phyloP scores from a whole-genome alignment of 2,888 invertebrate genomes.

The Beris morrisii region DNA sequence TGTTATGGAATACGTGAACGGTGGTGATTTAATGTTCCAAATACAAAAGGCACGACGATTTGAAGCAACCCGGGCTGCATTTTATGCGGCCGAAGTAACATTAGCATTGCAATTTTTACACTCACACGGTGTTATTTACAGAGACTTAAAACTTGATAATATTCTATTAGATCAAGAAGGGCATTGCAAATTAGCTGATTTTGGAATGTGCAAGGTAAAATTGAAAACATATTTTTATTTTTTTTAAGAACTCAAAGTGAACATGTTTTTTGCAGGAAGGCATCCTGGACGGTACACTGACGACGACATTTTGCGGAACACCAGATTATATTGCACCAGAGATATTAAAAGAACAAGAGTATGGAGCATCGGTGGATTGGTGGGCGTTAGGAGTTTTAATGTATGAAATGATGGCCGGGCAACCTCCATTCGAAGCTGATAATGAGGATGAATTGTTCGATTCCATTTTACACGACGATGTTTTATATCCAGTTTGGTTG shows the following conservation, averaged over 20 bases:
- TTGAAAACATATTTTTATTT: slow-evolving; percentile 20
- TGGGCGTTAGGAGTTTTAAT: slow-evolving; percentile 98
- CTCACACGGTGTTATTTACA: slow-evolving; percentile 95
- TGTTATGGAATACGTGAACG: slow-evolving; percentile 99
- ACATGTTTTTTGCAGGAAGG: slow-evolving; percentile 49
- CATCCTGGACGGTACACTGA: slow-evolving; percentile 74
- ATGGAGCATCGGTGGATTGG: slow-evolving; percentile 89
- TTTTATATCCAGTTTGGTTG: slow-evolving; percentile 96
- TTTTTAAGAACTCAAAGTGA: not conserved
- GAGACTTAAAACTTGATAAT: slow-evolving; percentile 98
- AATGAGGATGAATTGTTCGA: slow-evolving; percentile 99
- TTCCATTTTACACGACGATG: slow-evolving; percentile 97
- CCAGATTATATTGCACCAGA: slow-evolving; percentile 99
- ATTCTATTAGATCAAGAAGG: slow-evolving; percentile 95
- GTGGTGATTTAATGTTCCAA: slow-evolving; percentile 99
- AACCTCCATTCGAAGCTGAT: slow-evolving; percentile 99
- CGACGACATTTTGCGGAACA: slow-evolving; percentile 98
- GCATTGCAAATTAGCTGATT: slow-evolving; percentile 91
- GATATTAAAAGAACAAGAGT: slow-evolving; percentile 91
- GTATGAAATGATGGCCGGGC: slow-evolving; percentile 99
- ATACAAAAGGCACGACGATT: slow-evolving; percentile 98
- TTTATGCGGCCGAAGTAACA: slow-evolving; percentile 98
- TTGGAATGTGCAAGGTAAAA: slow-evolving; percentile 99
- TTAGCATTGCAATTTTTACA: slow-evolving; percentile 97
- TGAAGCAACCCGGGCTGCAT: slow-evolving; percentile 88